These are phyloP conservation scores for Heliocidaris erythrogramma DNA, from an alignment of 35 echinoderm and acorn worm genomes.

Conservation along the genomic window DNA sequence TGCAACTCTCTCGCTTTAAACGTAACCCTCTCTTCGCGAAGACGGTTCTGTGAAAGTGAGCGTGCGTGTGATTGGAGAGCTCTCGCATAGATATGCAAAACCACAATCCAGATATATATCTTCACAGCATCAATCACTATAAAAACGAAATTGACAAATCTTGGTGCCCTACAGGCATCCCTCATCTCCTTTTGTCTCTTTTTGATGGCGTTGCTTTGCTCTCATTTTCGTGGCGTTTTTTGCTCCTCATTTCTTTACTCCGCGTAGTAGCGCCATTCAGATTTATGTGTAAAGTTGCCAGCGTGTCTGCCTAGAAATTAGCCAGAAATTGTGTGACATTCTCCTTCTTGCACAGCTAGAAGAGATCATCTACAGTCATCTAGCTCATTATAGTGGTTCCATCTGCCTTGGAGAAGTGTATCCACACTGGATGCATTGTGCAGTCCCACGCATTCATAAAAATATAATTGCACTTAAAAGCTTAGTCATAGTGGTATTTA, in stretches of 20 bases:
- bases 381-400: not conserved
- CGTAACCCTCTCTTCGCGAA: not conserved
- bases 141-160: not conserved
- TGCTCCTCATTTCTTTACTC: not conserved
- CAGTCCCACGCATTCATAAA: too few species aligned
- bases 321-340: not conserved
- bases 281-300: not conserved
- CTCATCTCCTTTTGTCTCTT: not conserved
- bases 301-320: not conserved
- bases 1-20: not conserved
- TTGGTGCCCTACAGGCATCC: not conserved
- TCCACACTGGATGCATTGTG: not conserved
- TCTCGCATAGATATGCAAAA: not conserved
- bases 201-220: not conserved
- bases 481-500: too few species aligned
- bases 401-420: not conserved
- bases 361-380: not conserved
- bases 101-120: not conserved
- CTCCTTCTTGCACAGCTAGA: not conserved
- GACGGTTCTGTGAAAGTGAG: not conserved
- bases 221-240: not conserved
- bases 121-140: not conserved
- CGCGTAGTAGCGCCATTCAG: not conserved
- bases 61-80: not conserved
- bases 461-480: too few species aligned